Conservation (phyloP, 2,113 vertebrate species). For the Tragulus kanchil region DNA sequence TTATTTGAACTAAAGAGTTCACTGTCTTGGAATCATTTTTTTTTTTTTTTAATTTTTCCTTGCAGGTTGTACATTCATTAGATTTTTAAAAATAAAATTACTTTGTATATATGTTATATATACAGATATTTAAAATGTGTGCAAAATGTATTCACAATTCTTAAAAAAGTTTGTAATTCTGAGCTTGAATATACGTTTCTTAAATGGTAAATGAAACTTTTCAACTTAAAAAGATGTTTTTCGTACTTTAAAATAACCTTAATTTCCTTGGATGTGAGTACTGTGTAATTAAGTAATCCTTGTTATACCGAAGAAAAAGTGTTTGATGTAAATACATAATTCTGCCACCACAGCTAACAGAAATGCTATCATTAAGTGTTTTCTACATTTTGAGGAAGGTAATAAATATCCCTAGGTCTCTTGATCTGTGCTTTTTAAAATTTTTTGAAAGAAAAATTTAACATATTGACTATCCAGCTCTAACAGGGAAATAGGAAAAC, state of each 20-base stretch:
- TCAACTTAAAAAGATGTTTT: slow-evolving; percentile 62
- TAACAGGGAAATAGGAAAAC: slow-evolving; percentile 15
- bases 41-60: background rate
- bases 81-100: slow-evolving; percentile 44
- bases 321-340: slow-evolving; percentile 54
- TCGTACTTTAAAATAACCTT: slow-evolving; percentile 74
- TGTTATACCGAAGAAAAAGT: slow-evolving; percentile 49
- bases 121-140: slow-evolving; percentile 11
- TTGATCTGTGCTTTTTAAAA: slow-evolving; percentile 26
- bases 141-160: slow-evolving; percentile 36
- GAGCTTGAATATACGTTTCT: slow-evolving; percentile 40
- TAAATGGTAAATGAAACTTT: slow-evolving; percentile 57
- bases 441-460: background rate
- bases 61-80: background rate
- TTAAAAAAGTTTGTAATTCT: slow-evolving; percentile 19
- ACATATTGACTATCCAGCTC: slow-evolving; percentile 19
- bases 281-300: slow-evolving; percentile 70
- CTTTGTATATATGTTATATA: background rate
- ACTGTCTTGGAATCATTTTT: background rate
- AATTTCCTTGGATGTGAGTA: slow-evolving; percentile 70
- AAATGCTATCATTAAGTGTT: slow-evolving; percentile 73
- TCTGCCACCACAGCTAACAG: slow-evolving; percentile 41
- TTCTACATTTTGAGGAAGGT: slow-evolving; percentile 44
- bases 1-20: slow-evolving; percentile 60
- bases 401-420: slow-evolving; percentile 55